A percentile compares a stretch with the other conserved stretches of the same genome.
phyloP scores from a whole-genome alignment of 2,888 invertebrate species.

The Idaea biselata region DNA sequence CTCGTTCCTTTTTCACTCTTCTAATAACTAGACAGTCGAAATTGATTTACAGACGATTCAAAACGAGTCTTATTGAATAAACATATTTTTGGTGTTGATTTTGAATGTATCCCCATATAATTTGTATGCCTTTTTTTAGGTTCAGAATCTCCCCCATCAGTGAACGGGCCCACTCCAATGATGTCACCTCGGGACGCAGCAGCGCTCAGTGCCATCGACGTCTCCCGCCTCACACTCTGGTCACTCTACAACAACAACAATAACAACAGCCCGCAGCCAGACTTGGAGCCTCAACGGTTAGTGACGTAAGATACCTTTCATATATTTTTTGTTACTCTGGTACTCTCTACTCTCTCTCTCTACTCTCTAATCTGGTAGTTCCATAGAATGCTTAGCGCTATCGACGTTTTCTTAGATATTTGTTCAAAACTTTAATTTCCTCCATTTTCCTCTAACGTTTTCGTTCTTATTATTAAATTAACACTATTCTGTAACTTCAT shows the following conservation, averaged over 20 bases:
- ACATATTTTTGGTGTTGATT: too few species aligned
- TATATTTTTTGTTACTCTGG: neutral
- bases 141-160: constrained; percentile 71
- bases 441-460: neutral
- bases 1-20: too few species aligned
- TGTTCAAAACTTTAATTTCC: neutral
- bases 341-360: constrained; percentile 9
- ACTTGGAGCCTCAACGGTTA: constrained; percentile 73
- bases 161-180: constrained; percentile 71
- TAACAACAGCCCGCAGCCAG: constrained; percentile 79
- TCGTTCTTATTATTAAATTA: too few species aligned
- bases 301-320: constrained; percentile 20
- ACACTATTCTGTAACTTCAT: too few species aligned
- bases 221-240: constrained; percentile 90
- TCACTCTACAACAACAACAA: constrained; percentile 90
- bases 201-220: constrained; percentile 85
- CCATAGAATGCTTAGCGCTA: neutral
- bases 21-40: too few species aligned
- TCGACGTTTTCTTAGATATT: neutral
- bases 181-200: constrained; percentile 72
- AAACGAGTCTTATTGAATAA: too few species aligned
- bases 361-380: neutral
- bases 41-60: too few species aligned
- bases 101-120: too few species aligned
- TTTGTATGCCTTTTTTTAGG: constrained; percentile 35